Base-by-base conservation (phyloP, 2,113 vertebrate genomes). In the Parus major region DNA sequence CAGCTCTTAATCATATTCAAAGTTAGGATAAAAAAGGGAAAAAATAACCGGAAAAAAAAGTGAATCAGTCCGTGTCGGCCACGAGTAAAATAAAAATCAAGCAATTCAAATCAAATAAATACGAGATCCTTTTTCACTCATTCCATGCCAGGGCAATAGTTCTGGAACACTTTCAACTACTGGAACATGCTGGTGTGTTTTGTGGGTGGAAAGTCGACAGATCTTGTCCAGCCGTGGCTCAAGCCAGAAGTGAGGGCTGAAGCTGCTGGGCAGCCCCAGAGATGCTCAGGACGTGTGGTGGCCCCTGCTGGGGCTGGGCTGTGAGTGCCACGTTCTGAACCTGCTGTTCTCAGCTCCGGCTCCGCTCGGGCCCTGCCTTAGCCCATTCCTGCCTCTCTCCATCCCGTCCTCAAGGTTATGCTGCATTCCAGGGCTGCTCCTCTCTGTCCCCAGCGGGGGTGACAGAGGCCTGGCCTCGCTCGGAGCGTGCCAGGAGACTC, bases 1-100 rank as follows among this genome's bases (percentile, higher is more conserved):
- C 95, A 96, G 97, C 95, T 97, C 97, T 97, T 97, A 95, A 92
- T 96, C 81, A 85, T 97, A 97, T 90, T 95, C 96, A 81, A 95
- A 96, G 35, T 65, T 18, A 68, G 73, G 70, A 22, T 1, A 1
- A 1, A 79, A 80, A 56, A 86, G 35, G 8, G 3, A 42, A 79
- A 42, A 7, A 27, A 68, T 39, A 39, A 39, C 39, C 39, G 39
- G 24, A 36, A 10, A 16, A 7, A 12, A 22, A 14, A 96, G 87
- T 77, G 66, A 93, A 90, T 82, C 79, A 88, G 83, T 94, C 77
- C 20, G 0, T 64, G 82, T 68, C 42, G 4, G 94, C 95, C 96
- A 95, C 81, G 56, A 93, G 90, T 52, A 56, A 90, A 94, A 79
- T 50, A 83, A 69, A 95, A 95, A 88, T 55, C 25, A 36, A 90